Conservation (phyloP, 2,797 vertebrate genomes). For the Micromesistius poutassou region DNA sequence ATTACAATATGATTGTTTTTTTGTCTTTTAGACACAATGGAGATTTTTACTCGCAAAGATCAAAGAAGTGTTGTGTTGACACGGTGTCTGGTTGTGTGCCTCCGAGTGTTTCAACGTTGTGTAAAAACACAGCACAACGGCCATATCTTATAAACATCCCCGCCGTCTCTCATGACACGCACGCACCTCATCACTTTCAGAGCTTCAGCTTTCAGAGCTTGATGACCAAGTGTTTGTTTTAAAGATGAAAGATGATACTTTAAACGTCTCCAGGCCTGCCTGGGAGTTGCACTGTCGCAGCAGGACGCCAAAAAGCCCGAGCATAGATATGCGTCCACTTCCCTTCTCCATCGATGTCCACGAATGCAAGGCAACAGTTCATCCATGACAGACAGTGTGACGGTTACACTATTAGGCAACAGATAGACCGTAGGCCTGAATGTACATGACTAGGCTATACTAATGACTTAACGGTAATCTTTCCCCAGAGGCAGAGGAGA, state of each 20-base stretch:
- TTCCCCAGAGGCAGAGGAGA: background rate
- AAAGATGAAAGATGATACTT: conserved; percentile 17
- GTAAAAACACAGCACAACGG: background rate
- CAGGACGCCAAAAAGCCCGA: background rate
- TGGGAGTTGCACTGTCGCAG: background rate
- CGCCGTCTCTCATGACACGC: background rate
- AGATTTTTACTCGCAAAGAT: background rate
- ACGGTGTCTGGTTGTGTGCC: background rate
- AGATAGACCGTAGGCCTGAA: background rate
- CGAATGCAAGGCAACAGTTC: background rate
- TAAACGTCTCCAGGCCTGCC: conserved; percentile 20
- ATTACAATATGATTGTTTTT: background rate
- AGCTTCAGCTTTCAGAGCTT: background rate
- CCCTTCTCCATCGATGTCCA: background rate
- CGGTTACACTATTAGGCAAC: background rate
- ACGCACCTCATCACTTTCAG: conserved; percentile 37
- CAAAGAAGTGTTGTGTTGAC: background rate
- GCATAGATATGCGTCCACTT: background rate
- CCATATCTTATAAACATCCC: background rate
- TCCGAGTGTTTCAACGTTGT: background rate
- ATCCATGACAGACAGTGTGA: background rate
- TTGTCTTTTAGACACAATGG: background rate
- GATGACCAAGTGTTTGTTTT: conserved; percentile 37
- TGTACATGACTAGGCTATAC: background rate
- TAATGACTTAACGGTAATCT: background rate